Percentiles rank a stretch among this genome's conserved stretches.
Evolutionary conservation across 1,140 invertebrate species (phyloP).

Genomic region (Aricia agestis): DNA sequence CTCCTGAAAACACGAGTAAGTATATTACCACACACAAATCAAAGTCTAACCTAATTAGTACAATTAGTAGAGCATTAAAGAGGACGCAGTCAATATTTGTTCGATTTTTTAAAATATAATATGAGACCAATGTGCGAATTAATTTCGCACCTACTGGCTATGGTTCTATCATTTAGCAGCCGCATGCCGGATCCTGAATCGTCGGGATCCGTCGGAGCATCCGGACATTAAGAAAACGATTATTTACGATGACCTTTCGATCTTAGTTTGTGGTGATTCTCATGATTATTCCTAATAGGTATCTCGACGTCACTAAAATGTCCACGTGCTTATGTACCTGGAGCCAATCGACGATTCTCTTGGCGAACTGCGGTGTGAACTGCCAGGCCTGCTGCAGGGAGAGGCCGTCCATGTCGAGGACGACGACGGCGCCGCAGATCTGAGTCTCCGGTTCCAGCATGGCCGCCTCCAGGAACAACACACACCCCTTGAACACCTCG

Average conservation of each 20-base stretch:
- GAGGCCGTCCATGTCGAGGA: conserved; percentile 91
- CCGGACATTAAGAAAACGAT: background rate
- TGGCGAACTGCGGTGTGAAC: conserved; percentile 88
- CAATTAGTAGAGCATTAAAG: background rate
- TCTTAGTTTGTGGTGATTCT: background rate
- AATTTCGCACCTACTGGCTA: background rate
- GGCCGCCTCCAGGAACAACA: conserved; percentile 86
- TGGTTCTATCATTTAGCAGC: background rate
- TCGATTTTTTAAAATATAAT: background rate
- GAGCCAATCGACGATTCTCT: conserved; percentile 87
- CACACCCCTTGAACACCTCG: conserved; percentile 89
- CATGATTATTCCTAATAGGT: background rate
- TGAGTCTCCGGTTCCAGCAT: conserved; percentile 86
- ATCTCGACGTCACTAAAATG: background rate
- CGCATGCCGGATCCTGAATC: background rate
- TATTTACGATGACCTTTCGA: too few species aligned
- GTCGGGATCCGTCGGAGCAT: background rate
- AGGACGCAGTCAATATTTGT: background rate
- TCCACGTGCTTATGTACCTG: conserved; percentile 71
- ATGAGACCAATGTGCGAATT: background rate
- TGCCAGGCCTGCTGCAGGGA: conserved; percentile 88
- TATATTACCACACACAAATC: background rate
- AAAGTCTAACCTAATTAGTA: background rate
- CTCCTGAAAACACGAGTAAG: conserved; percentile 76
- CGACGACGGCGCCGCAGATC: conserved; percentile 84